Evolutionary conservation across 2,797 vertebrate genomes (phyloP).

Genomic region (Enteromius trimaculatus): DNA sequence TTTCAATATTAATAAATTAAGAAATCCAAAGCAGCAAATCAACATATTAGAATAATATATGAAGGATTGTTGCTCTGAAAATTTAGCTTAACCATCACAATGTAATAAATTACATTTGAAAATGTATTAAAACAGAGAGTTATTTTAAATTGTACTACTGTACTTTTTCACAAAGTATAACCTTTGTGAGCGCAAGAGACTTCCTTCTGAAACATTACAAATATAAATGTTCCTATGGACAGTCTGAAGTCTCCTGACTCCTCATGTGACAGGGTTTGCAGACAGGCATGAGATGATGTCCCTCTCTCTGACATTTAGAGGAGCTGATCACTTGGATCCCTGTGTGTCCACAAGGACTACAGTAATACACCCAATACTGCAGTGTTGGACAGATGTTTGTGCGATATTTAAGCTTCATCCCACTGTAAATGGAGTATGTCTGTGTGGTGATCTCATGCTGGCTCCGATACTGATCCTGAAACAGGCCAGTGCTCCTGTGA

Average conservation of each 20-base stretch:
- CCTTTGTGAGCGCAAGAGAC: neutral
- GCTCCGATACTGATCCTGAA: conserved; percentile 13
- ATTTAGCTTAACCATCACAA: neutral
- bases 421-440: conserved; percentile 20
- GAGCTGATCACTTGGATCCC: conserved; percentile 23
- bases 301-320: conserved; percentile 37
- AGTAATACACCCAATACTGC: conserved; percentile 3
- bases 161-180: neutral
- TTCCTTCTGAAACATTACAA: neutral
- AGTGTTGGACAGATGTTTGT: neutral
- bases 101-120: neutral
- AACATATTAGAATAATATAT: neutral
- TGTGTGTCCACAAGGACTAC: conserved; percentile 2
- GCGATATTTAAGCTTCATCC: conserved; percentile 18
- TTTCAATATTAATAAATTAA: neutral
- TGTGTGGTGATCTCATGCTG: neutral
- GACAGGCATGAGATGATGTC: neutral
- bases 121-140: neutral
- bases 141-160: neutral
- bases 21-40: neutral
- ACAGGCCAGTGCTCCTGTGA: conserved; percentile 3
- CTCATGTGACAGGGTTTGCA: conserved; percentile 5
- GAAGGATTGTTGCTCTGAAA: neutral
- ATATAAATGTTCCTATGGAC: neutral
- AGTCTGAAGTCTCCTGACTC: neutral